These are phyloP conservation scores for Leuciscus waleckii DNA, from an alignment of 2,797 vertebrate genomes.

Conservation along the genomic window DNA sequence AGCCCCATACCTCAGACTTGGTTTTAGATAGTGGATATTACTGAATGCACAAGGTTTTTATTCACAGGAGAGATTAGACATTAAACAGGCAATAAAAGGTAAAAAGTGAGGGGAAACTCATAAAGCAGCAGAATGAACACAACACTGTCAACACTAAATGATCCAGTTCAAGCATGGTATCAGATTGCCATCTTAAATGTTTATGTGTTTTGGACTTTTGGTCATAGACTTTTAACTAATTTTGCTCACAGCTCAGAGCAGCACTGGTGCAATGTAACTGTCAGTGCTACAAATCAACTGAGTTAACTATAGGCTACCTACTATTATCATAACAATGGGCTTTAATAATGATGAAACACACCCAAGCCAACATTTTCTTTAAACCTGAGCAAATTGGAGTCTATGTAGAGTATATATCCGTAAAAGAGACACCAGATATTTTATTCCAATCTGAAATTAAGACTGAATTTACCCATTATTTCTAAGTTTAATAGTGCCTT, in stretches of 20 bases:
- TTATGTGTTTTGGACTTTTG: constrained; percentile 1
- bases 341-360: neutral
- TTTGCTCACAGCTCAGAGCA: neutral
- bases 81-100: neutral
- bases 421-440: neutral
- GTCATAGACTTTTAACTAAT: neutral
- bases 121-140: neutral
- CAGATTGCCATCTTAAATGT: neutral
- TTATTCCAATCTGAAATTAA: neutral
- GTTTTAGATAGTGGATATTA: neutral
- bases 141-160: neutral
- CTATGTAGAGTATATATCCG: neutral
- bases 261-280: neutral
- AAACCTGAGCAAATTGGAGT: neutral
- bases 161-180: neutral
- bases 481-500: neutral
- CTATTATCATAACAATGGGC: neutral
- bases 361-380: neutral
- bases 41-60: neutral
- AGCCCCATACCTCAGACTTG: neutral
- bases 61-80: neutral
- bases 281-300: neutral
- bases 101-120: neutral
- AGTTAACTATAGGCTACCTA: neutral
- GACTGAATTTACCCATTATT: neutral